phyloP scores from a whole-genome alignment of 2,888 invertebrate genomes.

The Aspidiotus destructor region DNA sequence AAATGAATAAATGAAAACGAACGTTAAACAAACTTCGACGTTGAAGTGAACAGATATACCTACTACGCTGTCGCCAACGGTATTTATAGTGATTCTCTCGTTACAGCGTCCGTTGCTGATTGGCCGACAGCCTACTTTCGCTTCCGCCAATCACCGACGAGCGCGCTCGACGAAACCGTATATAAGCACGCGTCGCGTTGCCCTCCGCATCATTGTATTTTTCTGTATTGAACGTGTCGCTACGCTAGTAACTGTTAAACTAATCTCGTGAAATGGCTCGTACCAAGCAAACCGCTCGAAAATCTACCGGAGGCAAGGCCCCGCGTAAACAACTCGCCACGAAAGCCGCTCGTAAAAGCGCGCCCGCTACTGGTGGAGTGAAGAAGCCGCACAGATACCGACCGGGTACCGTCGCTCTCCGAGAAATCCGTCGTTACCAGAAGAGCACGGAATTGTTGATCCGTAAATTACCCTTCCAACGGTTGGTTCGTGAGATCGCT shows the following conservation, averaged over 20 bases:
- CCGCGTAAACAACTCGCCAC: slow-evolving; percentile 49
- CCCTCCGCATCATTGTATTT: neutral
- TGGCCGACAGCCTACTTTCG: neutral
- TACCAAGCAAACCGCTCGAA: slow-evolving; percentile 50
- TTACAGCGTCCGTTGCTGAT: neutral
- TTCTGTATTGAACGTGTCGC: neutral
- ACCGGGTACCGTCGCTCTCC: slow-evolving; percentile 45
- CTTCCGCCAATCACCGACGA: neutral
- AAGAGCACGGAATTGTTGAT: slow-evolving; percentile 49
- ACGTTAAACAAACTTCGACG: neutral
- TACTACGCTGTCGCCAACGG: neutral
- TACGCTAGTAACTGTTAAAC: no score
- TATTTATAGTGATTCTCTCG: neutral
- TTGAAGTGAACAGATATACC: neutral
- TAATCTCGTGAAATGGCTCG: slow-evolving; percentile 44
- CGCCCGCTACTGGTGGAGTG: slow-evolving; percentile 48
- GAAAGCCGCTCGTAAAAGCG: slow-evolving; percentile 48
- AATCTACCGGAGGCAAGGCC: slow-evolving; percentile 49
- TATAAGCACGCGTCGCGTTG: neutral
- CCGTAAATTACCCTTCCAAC: slow-evolving; percentile 48
- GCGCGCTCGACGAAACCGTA: neutral
- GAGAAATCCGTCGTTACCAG: slow-evolving; percentile 56
- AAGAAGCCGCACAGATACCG: slow-evolving; percentile 49
- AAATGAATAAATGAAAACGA: neutral
- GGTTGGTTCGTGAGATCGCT: slow-evolving; percentile 48